These are phyloP conservation scores for Rambutsinella grinnellia DNA, from an alignment of 2,888 invertebrate genomes.

Conservation along the genomic window DNA sequence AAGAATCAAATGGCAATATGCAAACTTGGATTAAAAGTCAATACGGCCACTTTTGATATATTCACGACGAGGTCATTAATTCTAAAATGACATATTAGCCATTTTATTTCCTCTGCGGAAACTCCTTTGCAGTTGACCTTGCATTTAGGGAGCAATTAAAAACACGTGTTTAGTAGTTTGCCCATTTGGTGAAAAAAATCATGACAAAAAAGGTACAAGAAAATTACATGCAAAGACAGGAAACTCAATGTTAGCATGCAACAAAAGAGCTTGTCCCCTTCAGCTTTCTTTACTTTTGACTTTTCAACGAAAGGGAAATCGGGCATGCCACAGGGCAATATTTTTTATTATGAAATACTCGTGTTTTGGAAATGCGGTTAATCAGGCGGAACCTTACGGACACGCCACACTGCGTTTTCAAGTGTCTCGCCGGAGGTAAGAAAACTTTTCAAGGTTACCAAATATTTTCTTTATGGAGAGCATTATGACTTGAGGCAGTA, in stretches of 20 bases:
- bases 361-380: background rate
- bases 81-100: background rate
- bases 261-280: slow-evolving; percentile 11
- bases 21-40: no score
- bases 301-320: slow-evolving; percentile 38
- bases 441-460: slow-evolving; percentile 27
- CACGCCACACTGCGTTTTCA: background rate
- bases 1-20: no score
- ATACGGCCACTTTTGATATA: no score
- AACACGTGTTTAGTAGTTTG: background rate
- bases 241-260: slow-evolving; percentile 46
- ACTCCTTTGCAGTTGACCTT: slow-evolving; percentile 4
- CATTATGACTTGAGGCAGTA: background rate
- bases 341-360: background rate
- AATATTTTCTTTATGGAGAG: no score
- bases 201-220: background rate
- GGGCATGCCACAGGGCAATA: slow-evolving; percentile 11
- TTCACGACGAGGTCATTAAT: no score
- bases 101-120: background rate
- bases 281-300: background rate
- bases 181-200: background rate
- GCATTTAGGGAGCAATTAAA: background rate
- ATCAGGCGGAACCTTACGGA: background rate
- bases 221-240: background rate
- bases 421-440: slow-evolving; percentile 22